These are phyloP conservation scores for Nycteola revayana DNA, from an alignment of 2,888 invertebrate genomes.

Conservation along the genomic window DNA sequence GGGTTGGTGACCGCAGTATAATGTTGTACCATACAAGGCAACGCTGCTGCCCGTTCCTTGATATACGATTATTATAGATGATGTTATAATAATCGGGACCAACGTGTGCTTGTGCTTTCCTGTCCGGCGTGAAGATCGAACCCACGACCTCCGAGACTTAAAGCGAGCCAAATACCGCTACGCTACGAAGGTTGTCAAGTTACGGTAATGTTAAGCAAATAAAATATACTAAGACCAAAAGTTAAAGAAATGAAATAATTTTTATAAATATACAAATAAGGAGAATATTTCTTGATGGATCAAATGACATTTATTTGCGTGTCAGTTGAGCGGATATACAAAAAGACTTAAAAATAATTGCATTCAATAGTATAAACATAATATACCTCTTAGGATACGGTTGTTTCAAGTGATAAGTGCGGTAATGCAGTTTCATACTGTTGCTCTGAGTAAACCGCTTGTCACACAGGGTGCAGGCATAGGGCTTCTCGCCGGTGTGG, in stretches of 20 bases:
- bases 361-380: too few relatives aligned
- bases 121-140: too few relatives aligned
- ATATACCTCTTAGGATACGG: conserved; percentile 67
- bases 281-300: background rate
- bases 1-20: too few relatives aligned
- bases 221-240: background rate
- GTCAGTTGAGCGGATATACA: background rate
- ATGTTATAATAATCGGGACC: too few relatives aligned
- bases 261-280: background rate
- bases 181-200: too few relatives aligned
- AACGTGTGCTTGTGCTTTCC: too few relatives aligned
- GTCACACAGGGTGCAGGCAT: conserved; percentile 59
- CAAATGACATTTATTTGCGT: background rate
- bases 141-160: too few relatives aligned
- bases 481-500: conserved; percentile 68
- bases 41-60: too few relatives aligned
- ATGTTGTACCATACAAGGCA: too few relatives aligned
- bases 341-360: too few relatives aligned
- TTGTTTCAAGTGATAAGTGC: conserved; percentile 66
- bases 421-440: conserved; percentile 70
- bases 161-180: too few relatives aligned
- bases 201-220: background rate
- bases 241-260: background rate
- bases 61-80: too few relatives aligned
- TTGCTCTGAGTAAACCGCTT: conserved; percentile 73